Base-by-base conservation (phyloP, 2,888 invertebrate species). In the Cancer borealis region DNA sequence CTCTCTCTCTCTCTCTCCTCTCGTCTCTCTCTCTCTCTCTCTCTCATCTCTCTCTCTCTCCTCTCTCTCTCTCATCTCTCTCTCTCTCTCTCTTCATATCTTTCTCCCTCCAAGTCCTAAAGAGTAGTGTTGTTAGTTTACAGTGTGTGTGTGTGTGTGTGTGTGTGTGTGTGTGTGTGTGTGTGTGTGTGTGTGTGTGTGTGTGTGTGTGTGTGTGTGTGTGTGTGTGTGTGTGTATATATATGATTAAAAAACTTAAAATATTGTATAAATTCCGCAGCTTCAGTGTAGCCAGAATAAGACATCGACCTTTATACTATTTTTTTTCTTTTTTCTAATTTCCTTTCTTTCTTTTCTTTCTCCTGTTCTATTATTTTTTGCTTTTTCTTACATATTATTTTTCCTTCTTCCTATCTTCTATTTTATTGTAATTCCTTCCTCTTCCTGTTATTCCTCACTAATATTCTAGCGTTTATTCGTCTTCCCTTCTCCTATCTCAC, bases 11-110 rank as follows among this genome's bases (percentile, higher is more conserved):
- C 60, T 66, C 60, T 66, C 60, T 66, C 60, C n/a, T n/a, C n/a
- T n/a, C n/a, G n/a, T 66, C 60, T 66, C 60, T 66, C 60, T 66
- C 60, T 66, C 60, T 66, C 60, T 66, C 60, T 66, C 60, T 66
- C 60, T 49, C 60, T 66, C 60, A n/a, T 66, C n/a, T n/a, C n/a
- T n/a, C n/a, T n/a, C n/a, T n/a, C n/a, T n/a, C n/a, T n/a, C n/a
- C n/a, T n/a, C n/a, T n/a, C n/a, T n/a, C n/a, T n/a, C n/a, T n/a
- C n/a, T n/a, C n/a, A n/a, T n/a, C n/a, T n/a, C n/a, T n/a, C n/a
- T n/a, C n/a, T n/a, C n/a, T n/a, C 5, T 49, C 49, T 49, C 49
- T 6, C 49, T 49, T n/a, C n/a, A 21, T 66, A 21, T 21, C 66
- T 66, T n/a, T 66, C 66, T 66, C n/a, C n/a, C 66, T n/a, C 4